Conservation (phyloP, 2,113 vertebrate genomes). For the Mixornis gularis region DNA sequence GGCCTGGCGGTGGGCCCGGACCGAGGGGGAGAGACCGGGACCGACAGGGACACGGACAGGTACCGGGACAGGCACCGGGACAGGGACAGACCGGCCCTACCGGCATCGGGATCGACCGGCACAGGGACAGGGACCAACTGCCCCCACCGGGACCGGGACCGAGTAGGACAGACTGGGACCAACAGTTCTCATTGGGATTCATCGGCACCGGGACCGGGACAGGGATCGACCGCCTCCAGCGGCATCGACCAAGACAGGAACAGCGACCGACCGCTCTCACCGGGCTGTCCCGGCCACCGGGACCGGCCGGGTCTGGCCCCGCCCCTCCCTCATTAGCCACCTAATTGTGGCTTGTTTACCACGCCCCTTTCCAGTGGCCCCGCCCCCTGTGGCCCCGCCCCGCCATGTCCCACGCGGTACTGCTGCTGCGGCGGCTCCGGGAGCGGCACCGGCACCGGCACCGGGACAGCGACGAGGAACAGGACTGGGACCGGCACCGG, state of each 20-base stretch:
- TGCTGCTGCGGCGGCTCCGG: neutral
- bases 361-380: rapidly evolving
- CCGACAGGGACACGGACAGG: no score
- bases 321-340: neutral
- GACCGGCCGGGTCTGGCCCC: neutral
- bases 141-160: neutral
- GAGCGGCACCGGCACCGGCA: neutral
- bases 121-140: neutral
- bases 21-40: neutral
- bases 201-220: neutral
- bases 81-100: neutral
- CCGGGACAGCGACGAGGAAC: neutral
- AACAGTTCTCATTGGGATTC: no score
- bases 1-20: neutral
- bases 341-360: rapidly evolving
- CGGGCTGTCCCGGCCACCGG: neutral
- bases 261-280: neutral
- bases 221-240: rapidly evolving
- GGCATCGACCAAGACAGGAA: no score
- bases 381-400: neutral
- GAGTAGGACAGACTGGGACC: neutral
- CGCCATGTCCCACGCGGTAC: neutral
- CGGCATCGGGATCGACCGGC: neutral
- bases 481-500: no score
- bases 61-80: neutral